These are phyloP conservation scores for Rhamphomyia laevipes DNA, from an alignment of 2,888 invertebrate genomes.

Conservation along the genomic window DNA sequence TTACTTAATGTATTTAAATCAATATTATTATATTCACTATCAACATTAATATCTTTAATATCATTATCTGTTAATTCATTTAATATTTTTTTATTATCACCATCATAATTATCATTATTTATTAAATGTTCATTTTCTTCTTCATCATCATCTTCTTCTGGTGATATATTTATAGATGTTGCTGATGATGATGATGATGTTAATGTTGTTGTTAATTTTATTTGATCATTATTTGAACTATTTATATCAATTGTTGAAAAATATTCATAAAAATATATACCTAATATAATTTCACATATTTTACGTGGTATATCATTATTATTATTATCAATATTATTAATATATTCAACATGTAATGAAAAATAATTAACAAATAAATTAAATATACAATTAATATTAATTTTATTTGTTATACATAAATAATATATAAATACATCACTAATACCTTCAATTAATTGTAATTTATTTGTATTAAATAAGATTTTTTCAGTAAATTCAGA, in stretches of 20 bases:
- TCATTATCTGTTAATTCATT: no score
- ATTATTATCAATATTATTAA: not conserved
- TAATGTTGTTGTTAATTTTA: not conserved
- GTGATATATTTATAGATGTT: no score
- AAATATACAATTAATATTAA: conserved; percentile 31
- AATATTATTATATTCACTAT: no score
- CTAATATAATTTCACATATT: conserved; percentile 41
- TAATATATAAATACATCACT: conserved; percentile 34
- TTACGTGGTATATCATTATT: conserved; percentile 32
- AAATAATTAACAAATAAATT: conserved; percentile 53
- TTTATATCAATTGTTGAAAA: conserved; percentile 1
- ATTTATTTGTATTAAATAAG: conserved; percentile 26
- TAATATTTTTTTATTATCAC: not conserved
- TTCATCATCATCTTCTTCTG: no score
- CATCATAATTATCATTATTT: not conserved
- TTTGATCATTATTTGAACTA: conserved; percentile 1
- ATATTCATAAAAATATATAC: conserved; percentile 31
- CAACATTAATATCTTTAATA: no score
- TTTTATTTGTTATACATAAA: conserved; percentile 30
- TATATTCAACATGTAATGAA: conserved; percentile 49
- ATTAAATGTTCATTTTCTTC: no score
- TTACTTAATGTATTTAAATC: no score
- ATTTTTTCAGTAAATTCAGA: conserved; percentile 34
- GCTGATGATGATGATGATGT: no score
- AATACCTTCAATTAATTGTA: conserved; percentile 29